Base-by-base conservation (phyloP, 2,888 invertebrate species). In the Synergus umbraculus region DNA sequence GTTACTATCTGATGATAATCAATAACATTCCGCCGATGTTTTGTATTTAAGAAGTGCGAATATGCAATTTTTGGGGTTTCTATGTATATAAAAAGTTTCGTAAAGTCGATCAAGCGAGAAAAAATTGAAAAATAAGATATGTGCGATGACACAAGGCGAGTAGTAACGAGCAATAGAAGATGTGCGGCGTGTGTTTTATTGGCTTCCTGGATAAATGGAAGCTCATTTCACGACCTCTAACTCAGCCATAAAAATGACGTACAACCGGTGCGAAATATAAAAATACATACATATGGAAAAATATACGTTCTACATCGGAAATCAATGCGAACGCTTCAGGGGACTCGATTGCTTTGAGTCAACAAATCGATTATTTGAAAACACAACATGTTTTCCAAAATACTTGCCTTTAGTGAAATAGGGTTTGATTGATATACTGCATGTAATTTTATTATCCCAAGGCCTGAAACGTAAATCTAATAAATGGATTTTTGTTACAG, bases 191-290 rank as follows among this genome's bases (percentile, higher is more conserved):
- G 90, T 90, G 88, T 91, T 90, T 90, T 91, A 91, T 90, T 88
- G 90, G 89, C 73, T 76, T 67, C 44, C 49, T 58, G 86, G 86
- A 90, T 90, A 90, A 91, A 91, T 90, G 89, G 88, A 87, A 83
- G 84, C 90, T 89, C 87, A 88, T 87, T 88, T 88, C 87, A 87
- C 87, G 89, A 90, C 86, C 88, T 88, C 87, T 87, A 87, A 87
- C 89, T 87, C 87, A 86, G 85, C 85, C 86, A 87, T 91, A 91
- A 91, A 91, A 91, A 91, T 90, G 91, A 91, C 89, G 89, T 82
- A 85, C 88, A 86, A 87, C 86, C 82, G 83, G 83, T 78, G 87
- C 85, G 83, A 87, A 88, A 87, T 87, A 86, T 85, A 85, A 83
- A 86, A 87, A 88, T 87, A 88, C 83, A 87, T 87, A 87, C 88